Base-by-base conservation (phyloP, 1,140 invertebrate species). In the Pseudachorutes palmiensis region DNA sequence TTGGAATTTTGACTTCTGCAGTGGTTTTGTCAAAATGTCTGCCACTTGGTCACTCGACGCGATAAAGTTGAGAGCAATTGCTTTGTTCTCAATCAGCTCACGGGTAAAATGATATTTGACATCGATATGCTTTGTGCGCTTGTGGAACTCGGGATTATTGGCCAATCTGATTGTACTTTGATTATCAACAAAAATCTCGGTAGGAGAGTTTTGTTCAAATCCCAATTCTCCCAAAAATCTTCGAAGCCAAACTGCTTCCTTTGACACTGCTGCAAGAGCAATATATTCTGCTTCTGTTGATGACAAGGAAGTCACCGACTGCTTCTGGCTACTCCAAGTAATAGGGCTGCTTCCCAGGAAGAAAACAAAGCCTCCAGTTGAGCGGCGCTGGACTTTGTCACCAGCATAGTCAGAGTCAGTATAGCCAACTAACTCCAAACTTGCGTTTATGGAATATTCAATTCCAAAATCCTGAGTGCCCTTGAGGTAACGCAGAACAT, bases 401-500 rank as follows among this genome's bases (percentile, higher is more conserved):
- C 67, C 66, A 49, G 71, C 75, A 76, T 78, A 80, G 71, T 81
- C 77, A 2, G 78, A 72, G 72, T 80, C 79, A 14, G 76, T 75
- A 75, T 72, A 80, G 28, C 76, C 76, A 49, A 71, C 62, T n/a
- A 80, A 30, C 28, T 36, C n/a, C 2, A 57, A 12, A 9, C 31
- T 24, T 2, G 12, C 2, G 2, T 12, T 9, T 5, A 1, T 2
- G 2, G 26, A 29, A 55, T 67, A 68, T 14, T 31, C 1, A 2
- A 73, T 24, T n/a, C 60, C 69, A 72, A n/a, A 74, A 76, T 71
- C 65, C 64, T 62, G 74, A 69, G 68, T 79, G 73, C 9, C 74
- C 41, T 32, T 57, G 32, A 72, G 74, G 32, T 61, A 72, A 61
- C 28, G 64, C 72, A 72, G 55, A 9, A 66, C 36, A 59, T 76